Conservation (phyloP, 53 echinoderm and acorn worm species). For the Paelopatides confundens region DNA sequence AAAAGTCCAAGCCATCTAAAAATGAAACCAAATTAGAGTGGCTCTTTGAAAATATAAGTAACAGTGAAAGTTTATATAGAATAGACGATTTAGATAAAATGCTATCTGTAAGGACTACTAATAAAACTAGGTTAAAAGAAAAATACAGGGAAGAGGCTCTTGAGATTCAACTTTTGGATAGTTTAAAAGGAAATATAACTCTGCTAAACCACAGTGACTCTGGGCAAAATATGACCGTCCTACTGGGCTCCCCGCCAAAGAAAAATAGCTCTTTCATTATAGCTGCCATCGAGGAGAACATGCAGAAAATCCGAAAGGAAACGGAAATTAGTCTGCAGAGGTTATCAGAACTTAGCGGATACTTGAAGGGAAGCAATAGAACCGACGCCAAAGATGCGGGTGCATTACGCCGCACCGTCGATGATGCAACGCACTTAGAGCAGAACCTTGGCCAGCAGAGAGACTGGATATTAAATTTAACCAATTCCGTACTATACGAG, state of each 20-base stretch:
- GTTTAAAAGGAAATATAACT: conserved; percentile 39
- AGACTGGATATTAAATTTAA: conserved; percentile 38
- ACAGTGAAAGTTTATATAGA: conserved; percentile 24
- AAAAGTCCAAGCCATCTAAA: neutral
- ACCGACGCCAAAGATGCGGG: conserved; percentile 45
- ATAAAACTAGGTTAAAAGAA: conserved; percentile 45
- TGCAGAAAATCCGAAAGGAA: conserved; percentile 89
- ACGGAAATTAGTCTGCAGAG: conserved; percentile 87
- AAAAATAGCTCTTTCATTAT: conserved; percentile 79
- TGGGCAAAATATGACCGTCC: conserved; percentile 37
- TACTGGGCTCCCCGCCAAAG: conserved; percentile 45
- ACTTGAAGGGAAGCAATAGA: conserved; percentile 56
- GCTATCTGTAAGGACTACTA: conserved; percentile 11
- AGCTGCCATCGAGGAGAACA: conserved; percentile 91
- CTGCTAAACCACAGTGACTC: conserved; percentile 9
- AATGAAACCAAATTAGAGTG: conserved; percentile 27
- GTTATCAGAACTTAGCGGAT: conserved; percentile 75
- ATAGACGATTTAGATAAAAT: conserved; percentile 14
- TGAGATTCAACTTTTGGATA: conserved; percentile 42
- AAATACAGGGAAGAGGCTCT: conserved; percentile 20
- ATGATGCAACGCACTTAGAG: conserved; percentile 13
- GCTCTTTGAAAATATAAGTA: conserved; percentile 45
- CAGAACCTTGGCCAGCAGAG: conserved; percentile 17
- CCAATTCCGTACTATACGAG: conserved; percentile 5
- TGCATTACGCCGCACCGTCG: conserved; percentile 10